Conservation (phyloP, 2,113 vertebrate species). For the Xiphias gladius region DNA sequence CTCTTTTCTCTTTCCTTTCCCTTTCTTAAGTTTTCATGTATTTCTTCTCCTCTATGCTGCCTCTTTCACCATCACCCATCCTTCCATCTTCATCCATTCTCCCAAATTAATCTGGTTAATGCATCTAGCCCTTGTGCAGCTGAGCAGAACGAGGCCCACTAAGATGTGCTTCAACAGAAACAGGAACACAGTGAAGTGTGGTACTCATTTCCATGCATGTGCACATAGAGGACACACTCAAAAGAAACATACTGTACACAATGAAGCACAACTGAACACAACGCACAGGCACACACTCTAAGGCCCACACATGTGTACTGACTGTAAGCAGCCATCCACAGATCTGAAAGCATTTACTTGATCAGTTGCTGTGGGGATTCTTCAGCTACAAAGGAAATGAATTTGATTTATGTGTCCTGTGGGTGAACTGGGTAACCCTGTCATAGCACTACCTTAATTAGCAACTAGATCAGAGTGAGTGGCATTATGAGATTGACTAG, state of each 20-base stretch:
- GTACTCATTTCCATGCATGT: neutral
- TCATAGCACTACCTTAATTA: constrained; percentile 81
- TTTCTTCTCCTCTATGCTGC: constrained; percentile 10
- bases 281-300: neutral
- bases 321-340: neutral
- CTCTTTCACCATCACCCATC: constrained; percentile 19
- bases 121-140: constrained; percentile 55
- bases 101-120: constrained; percentile 79
- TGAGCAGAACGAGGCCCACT: constrained; percentile 43
- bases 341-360: constrained; percentile 17
- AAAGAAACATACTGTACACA: neutral
- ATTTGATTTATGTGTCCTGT: constrained; percentile 72
- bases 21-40: neutral
- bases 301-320: neutral
- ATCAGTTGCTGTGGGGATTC: neutral
- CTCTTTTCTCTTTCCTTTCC: neutral
- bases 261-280: constrained; percentile 1
- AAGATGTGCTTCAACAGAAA: constrained; percentile 28
- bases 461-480: constrained; percentile 67
- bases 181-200: neutral
- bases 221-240: neutral
- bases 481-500: constrained; percentile 62
- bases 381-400: constrained; percentile 17
- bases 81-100: constrained; percentile 59
- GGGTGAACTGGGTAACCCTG: constrained; percentile 66